Base-by-base conservation (phyloP, 2,113 vertebrate genomes). In the Bombycilla garrulus region DNA sequence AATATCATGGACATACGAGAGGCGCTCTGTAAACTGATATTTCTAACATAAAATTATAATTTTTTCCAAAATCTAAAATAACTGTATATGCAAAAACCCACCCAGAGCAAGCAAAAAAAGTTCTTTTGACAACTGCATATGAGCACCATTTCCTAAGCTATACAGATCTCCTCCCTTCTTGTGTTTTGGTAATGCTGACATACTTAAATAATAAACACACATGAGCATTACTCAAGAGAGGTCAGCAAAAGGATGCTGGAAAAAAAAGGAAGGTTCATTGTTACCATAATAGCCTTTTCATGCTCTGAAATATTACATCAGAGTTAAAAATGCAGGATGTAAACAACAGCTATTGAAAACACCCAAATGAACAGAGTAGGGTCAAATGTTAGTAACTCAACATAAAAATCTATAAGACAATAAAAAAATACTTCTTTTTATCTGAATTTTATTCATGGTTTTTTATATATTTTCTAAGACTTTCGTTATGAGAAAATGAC, bases 341-440 rank as follows among this genome's bases (percentile, higher is more conserved):
- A 93, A 94, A 93, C 64, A 95, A 56, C 69, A 87, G 80, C 82
- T 70, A 61, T 22, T 88, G 79, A 93, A 95, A 93, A 83, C 51
- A 85, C 15, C 26, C 44, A 78, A 24, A 66, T 47, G 42, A 86
- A 77, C 56, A 54, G 57, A 56, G 78, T 7, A 40, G 33, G 9
- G 24, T n/a, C 44, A 79, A 61, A 93, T 4, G 5, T 58, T 40
- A 80, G 26, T n/a, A 77, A 38, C 6, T 57, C 33, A 80, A 14
- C 5, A 29, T 23, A 70, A 94, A 86, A 88, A 79, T 35, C 22
- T 11, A 4, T 53, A 61, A 6, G 36, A 51, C 25, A 88, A 28
- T 22, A 33, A 57, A 88, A 88, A 69, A 51, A 3, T 12, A 10
- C 12, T 66, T 42, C 1, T 61, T 80, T 65, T 23, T 13, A 33